phyloP scores from a whole-genome alignment of 2,888 invertebrate species.

The Dolichomitus sp. region DNA sequence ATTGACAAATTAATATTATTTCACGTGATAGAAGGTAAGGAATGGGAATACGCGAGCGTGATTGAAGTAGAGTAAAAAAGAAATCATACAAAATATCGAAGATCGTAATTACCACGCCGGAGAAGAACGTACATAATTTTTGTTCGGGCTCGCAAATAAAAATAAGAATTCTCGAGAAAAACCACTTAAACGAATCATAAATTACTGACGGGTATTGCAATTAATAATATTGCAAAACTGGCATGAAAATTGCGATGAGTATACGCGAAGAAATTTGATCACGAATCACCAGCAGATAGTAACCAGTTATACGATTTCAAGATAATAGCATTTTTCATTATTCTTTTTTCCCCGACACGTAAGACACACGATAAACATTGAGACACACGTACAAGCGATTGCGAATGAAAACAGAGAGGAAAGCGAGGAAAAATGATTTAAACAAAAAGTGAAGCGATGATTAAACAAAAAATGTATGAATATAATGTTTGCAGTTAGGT shows the following conservation, averaged over 20 bases:
- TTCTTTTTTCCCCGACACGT: conserved; percentile 51
- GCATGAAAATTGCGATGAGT: conserved; percentile 48
- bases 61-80: conserved; percentile 50
- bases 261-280: conserved; percentile 38
- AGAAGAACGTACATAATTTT: conserved; percentile 46
- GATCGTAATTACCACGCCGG: conserved; percentile 46
- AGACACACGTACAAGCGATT: conserved; percentile 58
- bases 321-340: conserved; percentile 41
- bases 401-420: conserved; percentile 28
- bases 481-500: conserved; percentile 86
- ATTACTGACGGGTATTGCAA: conserved; percentile 31
- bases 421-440: conserved; percentile 72
- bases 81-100: conserved; percentile 57
- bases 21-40: conserved; percentile 50
- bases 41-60: conserved; percentile 28
- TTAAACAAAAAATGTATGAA: conserved; percentile 80
- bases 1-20: conserved; percentile 55
- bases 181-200: conserved; percentile 33
- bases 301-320: conserved; percentile 49
- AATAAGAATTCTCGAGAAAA: conserved; percentile 23
- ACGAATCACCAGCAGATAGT: conserved; percentile 36
- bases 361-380: conserved; percentile 66
- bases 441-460: conserved; percentile 55
- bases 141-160: conserved; percentile 44
- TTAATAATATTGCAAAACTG: conserved; percentile 33